A percentile compares a stretch with the other conserved stretches of the same genome.
phyloP scores from a whole-genome alignment of 2,888 invertebrate species.

The Aspidiotus destructor region DNA sequence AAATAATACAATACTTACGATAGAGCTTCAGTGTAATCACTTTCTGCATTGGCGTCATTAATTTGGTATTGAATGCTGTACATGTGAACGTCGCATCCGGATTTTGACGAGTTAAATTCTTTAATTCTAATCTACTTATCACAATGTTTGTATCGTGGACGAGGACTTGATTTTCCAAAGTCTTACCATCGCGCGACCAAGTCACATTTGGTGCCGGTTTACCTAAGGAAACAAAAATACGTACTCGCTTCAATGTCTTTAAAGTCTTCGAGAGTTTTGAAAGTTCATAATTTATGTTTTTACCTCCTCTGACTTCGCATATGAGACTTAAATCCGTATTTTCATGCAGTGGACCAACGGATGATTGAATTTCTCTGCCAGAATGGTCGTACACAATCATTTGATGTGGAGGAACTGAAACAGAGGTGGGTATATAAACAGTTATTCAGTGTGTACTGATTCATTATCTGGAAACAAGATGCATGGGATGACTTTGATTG shows the following conservation, averaged over 20 bases:
- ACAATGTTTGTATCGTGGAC: constrained; percentile 53
- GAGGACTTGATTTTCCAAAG: constrained; percentile 61
- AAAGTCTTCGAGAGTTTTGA: no score
- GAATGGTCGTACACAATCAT: constrained; percentile 44
- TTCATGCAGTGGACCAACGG: constrained; percentile 45
- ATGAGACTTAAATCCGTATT: constrained; percentile 44
- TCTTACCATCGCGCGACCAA: constrained; percentile 64
- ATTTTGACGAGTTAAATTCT: constrained; percentile 61
- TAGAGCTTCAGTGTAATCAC: constrained; percentile 72
- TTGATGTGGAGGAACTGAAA: constrained; percentile 45
- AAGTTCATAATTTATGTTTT: constrained; percentile 34
- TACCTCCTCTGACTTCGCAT: constrained; percentile 49
- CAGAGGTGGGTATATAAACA: background rate
- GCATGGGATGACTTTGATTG: background rate
- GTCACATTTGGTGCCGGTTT: constrained; percentile 75
- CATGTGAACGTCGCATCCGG: constrained; percentile 79
- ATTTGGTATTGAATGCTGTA: constrained; percentile 75
- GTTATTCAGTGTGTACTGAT: background rate
- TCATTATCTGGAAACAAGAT: background rate
- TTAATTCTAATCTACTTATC: constrained; percentile 66
- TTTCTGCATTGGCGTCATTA: constrained; percentile 72
- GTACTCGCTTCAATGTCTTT: background rate
- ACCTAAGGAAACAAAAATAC: constrained; percentile 48
- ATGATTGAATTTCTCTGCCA: constrained; percentile 38
- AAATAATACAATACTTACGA: constrained; percentile 51